Conservation (phyloP, 2,113 vertebrate genomes). For the Anoura caudifer region DNA sequence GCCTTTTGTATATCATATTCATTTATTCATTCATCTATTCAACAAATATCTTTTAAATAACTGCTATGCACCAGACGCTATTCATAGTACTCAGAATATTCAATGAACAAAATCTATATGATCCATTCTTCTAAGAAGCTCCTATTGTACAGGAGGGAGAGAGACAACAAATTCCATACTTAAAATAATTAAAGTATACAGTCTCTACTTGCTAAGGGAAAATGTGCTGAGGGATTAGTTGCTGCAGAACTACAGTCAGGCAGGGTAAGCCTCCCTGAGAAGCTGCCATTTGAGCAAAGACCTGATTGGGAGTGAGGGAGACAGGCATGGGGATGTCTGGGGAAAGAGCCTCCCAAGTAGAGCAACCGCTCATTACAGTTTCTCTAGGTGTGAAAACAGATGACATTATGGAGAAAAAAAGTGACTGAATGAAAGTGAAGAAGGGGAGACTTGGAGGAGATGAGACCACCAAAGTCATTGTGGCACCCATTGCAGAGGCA, state of each 20-base stretch:
- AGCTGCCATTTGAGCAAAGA: neutral
- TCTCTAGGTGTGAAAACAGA: neutral
- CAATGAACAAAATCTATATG: neutral
- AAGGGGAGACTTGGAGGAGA: neutral
- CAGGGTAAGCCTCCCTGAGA: neutral
- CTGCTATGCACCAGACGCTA: neutral
- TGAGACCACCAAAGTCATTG: neutral
- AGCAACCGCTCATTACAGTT: neutral
- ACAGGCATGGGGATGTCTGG: neutral
- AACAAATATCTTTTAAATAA: neutral
- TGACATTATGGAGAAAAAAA: neutral
- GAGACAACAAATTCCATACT: neutral
- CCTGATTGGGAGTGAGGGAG: neutral
- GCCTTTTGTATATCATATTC: accelerated
- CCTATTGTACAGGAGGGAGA: neutral
- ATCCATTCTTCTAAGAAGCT: neutral
- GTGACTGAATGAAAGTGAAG: neutral
- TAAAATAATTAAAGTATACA: neutral
- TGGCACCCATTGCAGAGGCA: neutral
- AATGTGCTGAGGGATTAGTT: neutral
- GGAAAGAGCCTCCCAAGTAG: neutral
- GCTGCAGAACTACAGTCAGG: neutral
- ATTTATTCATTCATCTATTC: neutral
- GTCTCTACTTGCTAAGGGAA: neutral
- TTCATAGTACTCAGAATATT: neutral